Base-by-base conservation (phyloP, 2,888 invertebrate species). In the Acronicta psi region DNA sequence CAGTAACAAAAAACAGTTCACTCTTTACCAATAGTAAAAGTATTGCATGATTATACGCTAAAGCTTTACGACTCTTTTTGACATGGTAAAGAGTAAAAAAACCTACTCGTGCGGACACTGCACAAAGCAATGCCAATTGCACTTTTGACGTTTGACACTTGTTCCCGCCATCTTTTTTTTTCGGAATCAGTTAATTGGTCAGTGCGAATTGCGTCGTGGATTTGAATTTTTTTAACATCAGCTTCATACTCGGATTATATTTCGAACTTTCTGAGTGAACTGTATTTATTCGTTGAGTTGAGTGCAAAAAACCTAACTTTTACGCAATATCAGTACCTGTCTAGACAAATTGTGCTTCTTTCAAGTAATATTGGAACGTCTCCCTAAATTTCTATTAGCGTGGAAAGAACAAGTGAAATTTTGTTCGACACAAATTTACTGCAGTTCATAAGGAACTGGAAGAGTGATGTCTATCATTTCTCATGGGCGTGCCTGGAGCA, bases 351-450 rank as follows among this genome's bases (percentile, higher is more conserved):
- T 58, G 50, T 31, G 59, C 58, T 61, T 63, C 57, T 63, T 46
- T 49, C 42, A 54, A 59, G 65, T 43, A 69, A 65, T 67, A 68
- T 74, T 73, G 69, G 63, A 72, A 61, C 64, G 69, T 71, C 69
- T 67, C 62, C 66, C 67, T 68, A 79, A 80, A 70, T 79, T 83
- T 82, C 80, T 81, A 82, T 84, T 83, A 80, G 75, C 73, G 14
- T 20, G 69, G 74, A 77, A 80, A 79, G 80, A 85, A 84, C 83
- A 85, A 90, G 88, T 87, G 83, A 88, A 90, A 88, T 88, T 88
- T 86, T 76, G 89, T 90, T 90, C 86, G 89, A 88, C 87, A 84
- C 76, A 82, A 85, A 91, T 90, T 86, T 88, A 91, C 83, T 87
- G 83, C 84, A 86, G 88, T 90, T 90, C 89, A 90, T 90, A 89